Evolutionary conservation across 2,113 vertebrate species (phyloP).

Genomic region (Nestor notabilis): DNA sequence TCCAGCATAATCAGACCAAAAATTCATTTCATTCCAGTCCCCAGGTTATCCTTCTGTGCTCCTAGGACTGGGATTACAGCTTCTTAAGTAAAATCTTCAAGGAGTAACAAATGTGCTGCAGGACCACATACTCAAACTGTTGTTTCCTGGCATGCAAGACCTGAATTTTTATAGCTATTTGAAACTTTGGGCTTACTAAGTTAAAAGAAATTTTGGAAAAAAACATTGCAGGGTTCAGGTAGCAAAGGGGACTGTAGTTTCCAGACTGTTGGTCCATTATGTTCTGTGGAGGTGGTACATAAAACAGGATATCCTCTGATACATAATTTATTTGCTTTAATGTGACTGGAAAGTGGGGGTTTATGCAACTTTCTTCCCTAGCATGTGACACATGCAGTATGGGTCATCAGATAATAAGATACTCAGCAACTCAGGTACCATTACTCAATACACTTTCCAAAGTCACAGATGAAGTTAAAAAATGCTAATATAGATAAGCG

Average conservation of each 20-base stretch:
- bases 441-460: not conserved
- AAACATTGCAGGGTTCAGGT: not conserved
- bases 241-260: not conserved
- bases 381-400: not conserved
- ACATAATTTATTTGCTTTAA: not conserved
- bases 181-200: accelerated
- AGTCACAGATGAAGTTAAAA: not conserved
- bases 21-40: not conserved
- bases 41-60: not conserved
- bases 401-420: not conserved
- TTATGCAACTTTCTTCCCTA: not conserved
- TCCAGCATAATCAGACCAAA: not conserved
- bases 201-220: not conserved
- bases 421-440: not conserved
- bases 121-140: not conserved
- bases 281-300: not conserved
- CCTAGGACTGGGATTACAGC: not conserved
- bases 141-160: not conserved
- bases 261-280: not conserved
- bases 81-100: not conserved
- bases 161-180: not conserved
- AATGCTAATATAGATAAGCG: not conserved
- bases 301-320: not conserved
- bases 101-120: not conserved
- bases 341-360: accelerated